These are phyloP conservation scores for Choreutis nemorana DNA, from an alignment of 2,888 invertebrate genomes.

Conservation along the genomic window DNA sequence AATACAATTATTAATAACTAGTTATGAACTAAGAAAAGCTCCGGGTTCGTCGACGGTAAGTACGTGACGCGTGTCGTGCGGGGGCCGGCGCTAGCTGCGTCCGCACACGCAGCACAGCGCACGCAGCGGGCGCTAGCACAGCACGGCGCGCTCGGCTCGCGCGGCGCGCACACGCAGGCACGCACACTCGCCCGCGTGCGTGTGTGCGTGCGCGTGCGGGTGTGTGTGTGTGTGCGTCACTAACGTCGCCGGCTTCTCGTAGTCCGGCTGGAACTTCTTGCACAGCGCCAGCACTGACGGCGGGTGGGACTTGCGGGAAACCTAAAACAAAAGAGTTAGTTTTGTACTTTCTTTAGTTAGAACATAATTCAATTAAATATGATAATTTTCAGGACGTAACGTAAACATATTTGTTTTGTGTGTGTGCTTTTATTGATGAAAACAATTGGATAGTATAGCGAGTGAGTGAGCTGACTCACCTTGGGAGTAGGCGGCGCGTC, in stretches of 20 bases:
- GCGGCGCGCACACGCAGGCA: conserved; percentile 17
- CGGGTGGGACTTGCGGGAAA: conserved; percentile 67
- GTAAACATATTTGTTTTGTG: too few species aligned
- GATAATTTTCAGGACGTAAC: too few species aligned
- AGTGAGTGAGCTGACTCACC: conserved; percentile 34
- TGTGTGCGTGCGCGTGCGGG: conserved; percentile 15
- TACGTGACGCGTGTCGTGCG: conserved; percentile 5
- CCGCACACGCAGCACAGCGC: conserved; percentile 46
- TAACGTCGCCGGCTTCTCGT: conserved; percentile 53
- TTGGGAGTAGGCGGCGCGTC: conserved; percentile 73
- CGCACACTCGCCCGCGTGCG: conserved; percentile 4
- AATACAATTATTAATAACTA: too few species aligned
- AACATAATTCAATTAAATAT: too few species aligned
- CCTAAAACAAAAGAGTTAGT: conserved; percentile 21
- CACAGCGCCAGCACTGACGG: conserved; percentile 60
- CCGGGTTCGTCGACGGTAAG: not conserved
- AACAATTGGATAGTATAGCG: too few species aligned
- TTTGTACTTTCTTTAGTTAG: not conserved
- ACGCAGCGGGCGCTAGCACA: conserved; percentile 17
- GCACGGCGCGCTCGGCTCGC: conserved; percentile 18
- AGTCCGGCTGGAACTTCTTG: conserved; percentile 63
- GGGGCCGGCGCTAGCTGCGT: conserved; percentile 12
- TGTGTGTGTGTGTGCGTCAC: conserved; percentile 10
- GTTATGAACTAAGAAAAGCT: too few species aligned
- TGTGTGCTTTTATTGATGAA: too few species aligned